phyloP scores from a whole-genome alignment of 2,113 vertebrate genomes.

The Rissa tridactyla region DNA sequence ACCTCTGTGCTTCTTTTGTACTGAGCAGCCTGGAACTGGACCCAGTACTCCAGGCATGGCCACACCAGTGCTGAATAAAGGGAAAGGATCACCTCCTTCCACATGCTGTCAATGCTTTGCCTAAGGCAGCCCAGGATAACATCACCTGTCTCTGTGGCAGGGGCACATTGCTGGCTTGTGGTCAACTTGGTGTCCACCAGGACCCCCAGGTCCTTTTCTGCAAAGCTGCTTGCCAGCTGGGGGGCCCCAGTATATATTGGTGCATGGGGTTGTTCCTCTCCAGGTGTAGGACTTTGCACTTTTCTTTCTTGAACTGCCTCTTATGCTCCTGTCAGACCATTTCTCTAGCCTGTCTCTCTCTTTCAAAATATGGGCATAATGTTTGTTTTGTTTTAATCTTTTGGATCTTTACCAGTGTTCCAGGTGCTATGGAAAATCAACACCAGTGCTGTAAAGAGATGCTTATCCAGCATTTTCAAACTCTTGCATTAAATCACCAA shows the following conservation, averaged over 20 bases:
- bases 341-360: not conserved
- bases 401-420: not conserved
- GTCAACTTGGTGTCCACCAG: not conserved
- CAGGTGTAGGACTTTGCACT: not conserved
- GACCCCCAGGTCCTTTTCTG: not conserved
- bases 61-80: not conserved
- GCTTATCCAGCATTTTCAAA: not conserved
- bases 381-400: not conserved
- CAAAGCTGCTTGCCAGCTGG: not conserved
- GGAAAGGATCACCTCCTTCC: not conserved
- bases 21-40: not conserved
- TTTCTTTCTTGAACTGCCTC: not conserved
- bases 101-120: not conserved
- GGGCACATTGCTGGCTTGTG: fast-evolving
- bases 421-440: not conserved
- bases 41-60: not conserved
- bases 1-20: not conserved
- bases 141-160: not conserved
- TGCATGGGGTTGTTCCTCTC: not conserved
- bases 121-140: not conserved
- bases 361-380: not conserved
- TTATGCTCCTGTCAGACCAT: not conserved
- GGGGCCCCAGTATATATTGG: not conserved
- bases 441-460: not conserved
- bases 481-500: not conserved